A percentile compares a stretch with the other conserved stretches of the same genome.
These are phyloP conservation scores for Callocephalon fimbriatum DNA, from an alignment of 2,113 vertebrate species.

Conservation along the genomic window DNA sequence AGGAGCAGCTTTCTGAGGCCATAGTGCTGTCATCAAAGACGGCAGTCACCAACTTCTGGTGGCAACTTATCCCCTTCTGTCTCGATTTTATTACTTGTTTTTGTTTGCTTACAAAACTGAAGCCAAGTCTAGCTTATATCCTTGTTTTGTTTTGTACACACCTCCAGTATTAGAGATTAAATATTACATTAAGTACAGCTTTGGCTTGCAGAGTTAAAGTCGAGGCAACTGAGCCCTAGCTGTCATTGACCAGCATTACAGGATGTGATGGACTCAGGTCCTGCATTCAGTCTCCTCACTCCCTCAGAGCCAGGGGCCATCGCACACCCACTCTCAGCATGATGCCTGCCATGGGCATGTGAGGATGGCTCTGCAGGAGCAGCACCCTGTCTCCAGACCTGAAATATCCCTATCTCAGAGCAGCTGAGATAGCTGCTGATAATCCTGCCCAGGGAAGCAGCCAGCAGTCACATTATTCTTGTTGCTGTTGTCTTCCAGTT, in stretches of 20 bases:
- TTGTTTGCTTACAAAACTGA: not conserved
- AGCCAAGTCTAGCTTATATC: not conserved
- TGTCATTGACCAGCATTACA: too few relatives aligned
- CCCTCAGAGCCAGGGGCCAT: not conserved
- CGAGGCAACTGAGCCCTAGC: not conserved
- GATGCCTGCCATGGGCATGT: not conserved
- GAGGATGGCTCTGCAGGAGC: not conserved
- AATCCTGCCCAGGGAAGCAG: not conserved
- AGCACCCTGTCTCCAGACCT: not conserved
- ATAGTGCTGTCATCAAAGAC: not conserved
- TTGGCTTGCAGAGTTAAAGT: not conserved
- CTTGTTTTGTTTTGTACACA: not conserved
- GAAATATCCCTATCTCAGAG: not conserved
- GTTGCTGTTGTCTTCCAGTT: not conserved
- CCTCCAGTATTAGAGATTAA: not conserved
- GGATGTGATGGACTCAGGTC: not conserved
- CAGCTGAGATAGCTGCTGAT: not conserved
- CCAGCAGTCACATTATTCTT: not conserved
- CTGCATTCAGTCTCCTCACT: too few relatives aligned
- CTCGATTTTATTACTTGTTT: not conserved
- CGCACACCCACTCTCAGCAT: accelerated
- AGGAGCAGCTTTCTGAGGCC: not conserved
- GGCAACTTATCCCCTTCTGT: not conserved
- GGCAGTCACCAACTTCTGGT: not conserved
- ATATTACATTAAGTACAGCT: not conserved